Evolutionary conservation across 2,797 vertebrate genomes (phyloP).

Genomic region (Pseudochromis fuscus): DNA sequence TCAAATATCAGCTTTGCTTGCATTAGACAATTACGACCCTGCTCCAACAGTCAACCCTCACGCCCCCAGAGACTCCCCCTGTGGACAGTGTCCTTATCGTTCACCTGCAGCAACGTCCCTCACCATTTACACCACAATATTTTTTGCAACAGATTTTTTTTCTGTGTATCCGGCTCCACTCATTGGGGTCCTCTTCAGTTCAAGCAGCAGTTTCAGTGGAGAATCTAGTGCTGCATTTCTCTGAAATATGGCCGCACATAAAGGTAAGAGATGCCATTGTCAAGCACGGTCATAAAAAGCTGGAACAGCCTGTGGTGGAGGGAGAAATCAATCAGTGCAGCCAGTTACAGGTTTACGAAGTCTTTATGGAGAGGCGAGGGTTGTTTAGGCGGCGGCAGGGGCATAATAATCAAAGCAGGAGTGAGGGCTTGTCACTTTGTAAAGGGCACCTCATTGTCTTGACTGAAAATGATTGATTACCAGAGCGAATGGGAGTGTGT

Average conservation of each 20-base stretch:
- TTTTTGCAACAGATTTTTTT: neutral
- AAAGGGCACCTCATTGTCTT: conserved; percentile 62
- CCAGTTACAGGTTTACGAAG: conserved; percentile 11
- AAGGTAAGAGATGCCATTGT: neutral
- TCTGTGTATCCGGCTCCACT: too few species aligned
- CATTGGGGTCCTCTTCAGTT: neutral
- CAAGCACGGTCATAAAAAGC: conserved; percentile 7
- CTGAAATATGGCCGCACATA: neutral
- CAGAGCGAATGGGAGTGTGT: conserved; percentile 9
- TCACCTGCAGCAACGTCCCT: conserved; percentile 25
- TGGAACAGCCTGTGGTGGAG: neutral
- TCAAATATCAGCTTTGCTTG: conserved; percentile 46
- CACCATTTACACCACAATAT: neutral
- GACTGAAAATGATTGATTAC: conserved; percentile 50
- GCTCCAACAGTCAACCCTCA: neutral
- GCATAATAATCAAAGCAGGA: conserved; percentile 36
- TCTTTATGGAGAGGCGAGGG: conserved; percentile 13
- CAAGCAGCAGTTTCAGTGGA: conserved; percentile 11
- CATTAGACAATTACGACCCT: conserved; percentile 25
- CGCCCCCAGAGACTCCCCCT: conserved; percentile 18
- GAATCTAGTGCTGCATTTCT: neutral
- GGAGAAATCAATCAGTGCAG: conserved; percentile 40
- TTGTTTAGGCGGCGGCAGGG: conserved; percentile 28
- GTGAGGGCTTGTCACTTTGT: conserved; percentile 29
- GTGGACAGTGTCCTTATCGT: conserved; percentile 41